Conservation (phyloP, 2,888 invertebrate genomes). For the Conistra vaccinii region DNA sequence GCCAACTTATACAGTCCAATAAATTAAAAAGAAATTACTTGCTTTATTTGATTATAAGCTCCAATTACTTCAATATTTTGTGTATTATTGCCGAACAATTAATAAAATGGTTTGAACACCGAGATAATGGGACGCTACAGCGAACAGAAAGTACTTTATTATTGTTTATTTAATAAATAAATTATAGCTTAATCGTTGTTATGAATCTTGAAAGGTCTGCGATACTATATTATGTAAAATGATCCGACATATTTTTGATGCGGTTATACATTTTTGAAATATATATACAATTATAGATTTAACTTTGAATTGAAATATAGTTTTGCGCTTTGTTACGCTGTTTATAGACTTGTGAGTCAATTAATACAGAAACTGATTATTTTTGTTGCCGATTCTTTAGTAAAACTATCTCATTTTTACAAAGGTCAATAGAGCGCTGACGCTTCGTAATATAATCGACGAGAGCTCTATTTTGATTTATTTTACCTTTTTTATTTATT, state of each 20-base stretch:
- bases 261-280: slow-evolving; percentile 3
- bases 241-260: neutral
- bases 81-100: slow-evolving; percentile 11
- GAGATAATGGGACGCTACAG: slow-evolving; percentile 24
- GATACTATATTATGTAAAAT: neutral
- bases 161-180: slow-evolving; percentile 25
- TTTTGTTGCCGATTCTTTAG: neutral
- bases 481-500: no score
- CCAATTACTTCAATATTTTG: slow-evolving; percentile 30
- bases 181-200: slow-evolving; percentile 7
- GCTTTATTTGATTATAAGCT: slow-evolving; percentile 16
- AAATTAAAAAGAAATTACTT: slow-evolving; percentile 21
- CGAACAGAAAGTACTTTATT: neutral
- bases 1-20: neutral
- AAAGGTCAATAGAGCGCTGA: neutral
- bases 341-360: neutral
- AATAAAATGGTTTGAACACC: slow-evolving; percentile 15
- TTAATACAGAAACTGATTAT: neutral
- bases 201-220: slow-evolving; percentile 14
- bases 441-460: no score
- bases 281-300: no score
- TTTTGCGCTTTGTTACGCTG: neutral
- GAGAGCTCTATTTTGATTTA: no score
- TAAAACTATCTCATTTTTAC: neutral
- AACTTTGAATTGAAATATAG: no score